Evolutionary conservation across 2,797 vertebrate genomes (phyloP), one percentile per base, ranked within the genome.

Genomic region (Australoheros facetus): DNA sequence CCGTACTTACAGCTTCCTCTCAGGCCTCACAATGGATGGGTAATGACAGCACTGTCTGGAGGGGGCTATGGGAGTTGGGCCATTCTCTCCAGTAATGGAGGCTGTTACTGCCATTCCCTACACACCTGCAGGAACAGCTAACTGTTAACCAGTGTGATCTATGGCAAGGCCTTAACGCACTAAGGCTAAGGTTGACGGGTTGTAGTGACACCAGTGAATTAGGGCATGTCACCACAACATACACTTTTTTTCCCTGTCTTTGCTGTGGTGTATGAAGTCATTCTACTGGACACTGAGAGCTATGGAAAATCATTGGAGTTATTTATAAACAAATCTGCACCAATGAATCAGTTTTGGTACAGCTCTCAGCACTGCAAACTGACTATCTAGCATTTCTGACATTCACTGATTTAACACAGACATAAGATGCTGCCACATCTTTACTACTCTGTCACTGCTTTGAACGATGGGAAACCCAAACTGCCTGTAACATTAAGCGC

Each of bases 1-100:
- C 85, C 81, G 87, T 94, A 94, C 94, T 95, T 94, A 95, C 90
- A 91, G 93, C 92, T 92, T 85, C 91, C 89, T 92, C 91, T 94
- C 92, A 93, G 91, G 92, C 90, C 92, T 89, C 87, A 92, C 87
- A 94, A 96, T 95, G 92, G 95, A 95, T 94, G 91, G 91, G 90
- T 94, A 95, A 95, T 94, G 95, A 94, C 94, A 91, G 90, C 72
- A 81, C 90, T 95, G 92, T 93, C 94, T 93, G 89, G 93, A 91
- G 91, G 92, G 87, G 92, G 90, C 91, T 84, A 85, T 87, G 87
- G 91, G 92, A 93, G 93, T 93, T 90, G 83, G 85, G 88, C 91
- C 90, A 93, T 92, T 92, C 93, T 92, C 89, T 88, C 82, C 90
- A 84, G 90, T 92, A 92, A 95, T 94, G 89, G 92, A 93, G 86